These are phyloP conservation scores for Lathronympha strigana DNA, from an alignment of 2,888 invertebrate species.

Conservation along the genomic window DNA sequence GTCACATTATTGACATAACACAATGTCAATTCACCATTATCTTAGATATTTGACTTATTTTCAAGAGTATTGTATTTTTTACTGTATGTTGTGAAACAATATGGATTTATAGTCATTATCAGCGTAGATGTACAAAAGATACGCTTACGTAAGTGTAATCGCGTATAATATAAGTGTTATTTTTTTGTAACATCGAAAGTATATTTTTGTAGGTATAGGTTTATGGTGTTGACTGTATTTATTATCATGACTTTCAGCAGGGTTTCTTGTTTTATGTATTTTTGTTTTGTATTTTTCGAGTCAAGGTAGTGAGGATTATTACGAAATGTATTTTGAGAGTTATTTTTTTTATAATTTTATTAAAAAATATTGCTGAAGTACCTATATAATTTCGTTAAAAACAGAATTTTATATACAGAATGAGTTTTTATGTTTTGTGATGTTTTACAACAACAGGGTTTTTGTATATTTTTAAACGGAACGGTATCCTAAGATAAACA, in stretches of 20 bases:
- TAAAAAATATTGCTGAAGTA: neutral
- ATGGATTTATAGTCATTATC: slow-evolving; percentile 37
- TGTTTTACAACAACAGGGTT: slow-evolving; percentile 27
- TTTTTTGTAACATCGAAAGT: slow-evolving; percentile 50
- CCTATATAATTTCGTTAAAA: neutral
- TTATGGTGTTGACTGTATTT: slow-evolving; percentile 47
- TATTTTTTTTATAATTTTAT: slow-evolving; percentile 14
- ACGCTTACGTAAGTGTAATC: slow-evolving; percentile 44
- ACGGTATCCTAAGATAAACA: slow-evolving; percentile 2
- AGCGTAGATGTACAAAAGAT: slow-evolving; percentile 45
- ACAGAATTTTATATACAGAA: neutral
- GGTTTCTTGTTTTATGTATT: slow-evolving; percentile 42
- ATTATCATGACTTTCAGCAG: slow-evolving; percentile 45
- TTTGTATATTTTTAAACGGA: neutral
- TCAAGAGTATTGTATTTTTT: slow-evolving; percentile 17
- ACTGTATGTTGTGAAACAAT: slow-evolving; percentile 14
- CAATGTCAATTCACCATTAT: neutral
- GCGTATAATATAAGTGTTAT: slow-evolving; percentile 45
- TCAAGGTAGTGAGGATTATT: slow-evolving; percentile 12
- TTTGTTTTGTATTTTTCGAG: slow-evolving; percentile 38
- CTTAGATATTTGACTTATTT: neutral
- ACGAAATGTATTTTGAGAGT: slow-evolving; percentile 24
- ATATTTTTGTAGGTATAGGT: slow-evolving; percentile 57
- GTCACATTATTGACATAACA: neutral
- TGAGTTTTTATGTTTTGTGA: slow-evolving; percentile 28